Percentiles rank a stretch among this genome's conserved stretches.
Evolutionary conservation across 2,797 vertebrate species (phyloP).

Genomic region (Sebastes goodei): DNA sequence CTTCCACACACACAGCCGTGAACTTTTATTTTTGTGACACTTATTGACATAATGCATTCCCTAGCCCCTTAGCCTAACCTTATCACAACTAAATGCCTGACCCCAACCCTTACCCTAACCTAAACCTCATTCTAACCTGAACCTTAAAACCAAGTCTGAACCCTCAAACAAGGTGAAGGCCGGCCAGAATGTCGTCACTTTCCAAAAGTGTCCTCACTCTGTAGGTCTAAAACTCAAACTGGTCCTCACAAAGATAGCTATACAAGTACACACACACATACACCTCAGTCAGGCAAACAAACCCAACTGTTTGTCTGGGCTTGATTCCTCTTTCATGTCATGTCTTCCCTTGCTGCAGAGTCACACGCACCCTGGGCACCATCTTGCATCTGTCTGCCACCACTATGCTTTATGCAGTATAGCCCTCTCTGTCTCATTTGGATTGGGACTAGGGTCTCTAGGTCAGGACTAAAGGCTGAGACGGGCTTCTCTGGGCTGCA

Average conservation of each 20-base stretch:
- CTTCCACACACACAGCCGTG: not conserved
- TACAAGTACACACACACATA: not conserved
- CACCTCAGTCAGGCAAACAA: not conserved
- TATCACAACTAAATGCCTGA: too few species aligned
- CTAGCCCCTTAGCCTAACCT: too few species aligned
- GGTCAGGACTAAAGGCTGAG: not conserved
- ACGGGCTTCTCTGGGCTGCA: not conserved
- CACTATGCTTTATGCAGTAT: not conserved
- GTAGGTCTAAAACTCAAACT: too few species aligned
- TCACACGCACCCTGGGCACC: not conserved
- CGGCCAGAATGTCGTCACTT: too few species aligned
- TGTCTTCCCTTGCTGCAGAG: not conserved
- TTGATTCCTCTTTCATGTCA: not conserved
- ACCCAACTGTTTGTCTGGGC: not conserved
- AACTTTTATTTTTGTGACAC: too few species aligned
- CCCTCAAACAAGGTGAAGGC: too few species aligned
- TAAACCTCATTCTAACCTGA: too few species aligned
- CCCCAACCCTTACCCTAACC: too few species aligned
- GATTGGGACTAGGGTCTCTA: not conserved
- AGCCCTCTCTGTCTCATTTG: not conserved
- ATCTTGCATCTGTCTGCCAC: not conserved
- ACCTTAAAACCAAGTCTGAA: too few species aligned
- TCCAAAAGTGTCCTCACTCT: too few species aligned
- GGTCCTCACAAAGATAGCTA: too few species aligned
- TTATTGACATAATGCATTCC: too few species aligned